Evolutionary conservation across 2,888 invertebrate genomes (phyloP).

Genomic region (Saturnia pavonia): DNA sequence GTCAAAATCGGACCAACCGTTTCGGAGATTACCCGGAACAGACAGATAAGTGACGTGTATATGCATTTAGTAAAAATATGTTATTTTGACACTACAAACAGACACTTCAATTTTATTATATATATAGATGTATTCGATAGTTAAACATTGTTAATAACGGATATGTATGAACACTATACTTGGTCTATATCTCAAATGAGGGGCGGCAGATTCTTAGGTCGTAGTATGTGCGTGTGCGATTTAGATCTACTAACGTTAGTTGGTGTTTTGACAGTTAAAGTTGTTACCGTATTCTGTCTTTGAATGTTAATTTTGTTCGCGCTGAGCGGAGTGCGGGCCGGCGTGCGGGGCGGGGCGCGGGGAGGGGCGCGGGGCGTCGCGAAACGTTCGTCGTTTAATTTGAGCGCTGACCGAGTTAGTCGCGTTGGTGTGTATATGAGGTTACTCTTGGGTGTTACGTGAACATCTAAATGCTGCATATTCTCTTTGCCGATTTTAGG

Average conservation of each 20-base stretch:
- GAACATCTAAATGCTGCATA: constrained; percentile 48
- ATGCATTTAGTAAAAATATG: too few species aligned
- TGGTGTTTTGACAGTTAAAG: constrained; percentile 53
- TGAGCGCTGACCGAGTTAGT: constrained; percentile 66
- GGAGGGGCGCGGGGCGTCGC: constrained; percentile 64
- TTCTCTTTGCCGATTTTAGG: constrained; percentile 72
- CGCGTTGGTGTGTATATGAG: constrained; percentile 62
- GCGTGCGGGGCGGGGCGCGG: constrained; percentile 64
- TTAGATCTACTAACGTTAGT: constrained; percentile 64
- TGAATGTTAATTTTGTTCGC: constrained; percentile 61
- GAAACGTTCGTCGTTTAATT: constrained; percentile 64
- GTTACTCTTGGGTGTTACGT: constrained; percentile 58
- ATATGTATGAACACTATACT: constrained; percentile 22
- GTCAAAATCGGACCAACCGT: too few species aligned
- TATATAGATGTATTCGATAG: too few species aligned
- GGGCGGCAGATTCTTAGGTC: constrained; percentile 68
- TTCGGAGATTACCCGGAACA: too few species aligned
- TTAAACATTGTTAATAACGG: background rate
- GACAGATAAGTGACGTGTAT: too few species aligned
- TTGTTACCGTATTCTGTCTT: constrained; percentile 55
- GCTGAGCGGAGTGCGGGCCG: constrained; percentile 66
- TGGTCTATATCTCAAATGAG: constrained; percentile 46
- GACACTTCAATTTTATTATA: too few species aligned
- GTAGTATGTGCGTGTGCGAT: constrained; percentile 62
- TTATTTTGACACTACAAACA: too few species aligned